Base-by-base conservation (phyloP, 2,113 vertebrate genomes). In the Alosa alosa region DNA sequence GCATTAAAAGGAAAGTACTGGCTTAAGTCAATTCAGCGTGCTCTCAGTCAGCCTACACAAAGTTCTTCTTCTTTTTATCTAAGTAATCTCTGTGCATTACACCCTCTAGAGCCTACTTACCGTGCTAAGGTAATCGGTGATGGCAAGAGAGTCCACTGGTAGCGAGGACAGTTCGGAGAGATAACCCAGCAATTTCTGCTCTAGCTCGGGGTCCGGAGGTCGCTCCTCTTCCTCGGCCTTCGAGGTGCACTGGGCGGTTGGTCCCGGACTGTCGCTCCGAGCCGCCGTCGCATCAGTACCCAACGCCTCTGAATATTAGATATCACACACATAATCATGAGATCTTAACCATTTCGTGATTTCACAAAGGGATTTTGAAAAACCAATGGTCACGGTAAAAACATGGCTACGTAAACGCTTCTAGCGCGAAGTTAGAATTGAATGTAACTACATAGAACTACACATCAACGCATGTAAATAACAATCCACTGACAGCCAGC, bases 201-300 rank as follows among this genome's bases (percentile, higher is more conserved):
- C 97, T 64, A 98, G 93, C 68, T 96, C 96, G 0, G 97, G 97
- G 88, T 98, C 97, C 1, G 96, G 96, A 8, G 95, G 95, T 84
- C 96, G 93, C 75, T 96, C 96, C 0, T 94, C 92, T 81, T 93
- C 92, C 81, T 93, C 92, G 46, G 94, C 91, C 75, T 93, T 92
- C 2, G 94, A 90, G 0, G 91, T 91, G 50, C 90, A 90, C 10
- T 94, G 93, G 31, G 93, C 68, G 0, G 93, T 75, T 0, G 96
- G 96, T 39, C 95, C 95, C 0, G 97, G 97, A 72, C 97, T 98
- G 86, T 97, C 97, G 84, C 97, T 97, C 72, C 97, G 94, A 7
- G 92, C 92, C 5, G 95, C 81, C 3, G 93, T 91, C 4, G 91
- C 91, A 0, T 97, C 97, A 64, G 93, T 89, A 87, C 94, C 91